Percentiles rank a stretch among this genome's conserved stretches.
phyloP scores from a whole-genome alignment of 2,888 invertebrate species.

The Ornithoptera alexandrae region DNA sequence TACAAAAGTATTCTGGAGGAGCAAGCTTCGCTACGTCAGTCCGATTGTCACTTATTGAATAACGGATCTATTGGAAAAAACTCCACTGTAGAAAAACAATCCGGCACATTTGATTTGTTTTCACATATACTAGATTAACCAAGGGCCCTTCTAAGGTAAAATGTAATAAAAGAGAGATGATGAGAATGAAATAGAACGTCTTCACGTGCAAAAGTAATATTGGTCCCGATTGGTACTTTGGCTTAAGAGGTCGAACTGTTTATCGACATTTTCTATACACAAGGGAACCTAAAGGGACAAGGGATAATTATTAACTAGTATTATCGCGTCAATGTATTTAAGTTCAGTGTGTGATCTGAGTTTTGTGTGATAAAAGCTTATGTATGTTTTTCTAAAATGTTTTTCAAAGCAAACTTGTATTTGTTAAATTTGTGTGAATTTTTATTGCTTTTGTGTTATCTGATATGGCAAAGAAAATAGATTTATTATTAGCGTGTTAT shows the following conservation, averaged over 20 bases:
- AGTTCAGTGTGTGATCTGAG: neutral
- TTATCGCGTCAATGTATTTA: neutral
- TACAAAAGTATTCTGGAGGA: too few species aligned
- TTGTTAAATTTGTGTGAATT: too few species aligned
- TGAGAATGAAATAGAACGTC: neutral
- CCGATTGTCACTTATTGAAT: too few species aligned
- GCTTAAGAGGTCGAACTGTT: neutral
- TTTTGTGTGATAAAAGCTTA: neutral
- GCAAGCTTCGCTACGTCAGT: too few species aligned
- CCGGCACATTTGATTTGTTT: neutral
- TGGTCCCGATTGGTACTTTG: neutral
- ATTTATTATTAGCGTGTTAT: too few species aligned
- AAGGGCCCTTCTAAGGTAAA: neutral
- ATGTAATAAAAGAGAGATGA: neutral
- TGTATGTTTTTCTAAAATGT: neutral
- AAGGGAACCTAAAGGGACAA: neutral
- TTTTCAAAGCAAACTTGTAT: neutral
- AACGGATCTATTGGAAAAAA: neutral
- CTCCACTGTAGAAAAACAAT: neutral
- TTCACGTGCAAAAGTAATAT: conserved; percentile 1
- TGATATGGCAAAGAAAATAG: too few species aligned
- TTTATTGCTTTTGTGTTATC: too few species aligned
- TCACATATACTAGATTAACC: neutral
- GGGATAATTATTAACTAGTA: neutral
- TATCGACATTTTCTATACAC: neutral